Evolutionary conservation across 2,797 vertebrate genomes (phyloP), one percentile per base, ranked within the genome.

Genomic region (Schizothorax lantsangensis): DNA sequence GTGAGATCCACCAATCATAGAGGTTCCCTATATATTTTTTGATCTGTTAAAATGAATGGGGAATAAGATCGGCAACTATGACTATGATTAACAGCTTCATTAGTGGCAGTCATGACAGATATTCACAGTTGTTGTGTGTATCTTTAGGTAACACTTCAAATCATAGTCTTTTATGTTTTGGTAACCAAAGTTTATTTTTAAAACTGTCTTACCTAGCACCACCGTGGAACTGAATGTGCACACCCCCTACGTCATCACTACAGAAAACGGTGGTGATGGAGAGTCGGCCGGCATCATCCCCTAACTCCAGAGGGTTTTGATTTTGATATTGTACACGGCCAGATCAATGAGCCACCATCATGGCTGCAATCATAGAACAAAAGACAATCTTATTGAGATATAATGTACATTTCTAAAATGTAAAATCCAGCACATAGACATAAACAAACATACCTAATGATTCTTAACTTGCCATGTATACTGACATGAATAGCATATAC

Each of bases 271-370:
- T 91, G 90, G 88, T 90, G 69, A 97, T 71, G 0, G 36, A 86
- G 38, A 92, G 93, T 30, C 26, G 96, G 0, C 45, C 0, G 2
- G 69, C 19, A 0, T 95, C 95, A 12, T 36, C 91, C 0, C 92
- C 88, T 86, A 97, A 66, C 8, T 90, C 68, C 81, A 97, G 64
- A 92, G 45, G 0, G 88, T 90, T 0, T 12, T 79, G 85, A 96
- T 0, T 0, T 87, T 89, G 86, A 96, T 0, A 11, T 52, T 87
- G 3, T 3, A 64, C 30, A 97, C 0, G 0, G 8, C 90, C 90
- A 96, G 17, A 26, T 93, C 10, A 0, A 89, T 0, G 89, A 80
- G 78, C 96, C 97, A 0, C 84, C 4, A 8, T 93, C 93, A 6
- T 89, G 78, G 87, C 97, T 97, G 92, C 43, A 88, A 15, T 68